These are phyloP conservation scores for Nebria brevicollis DNA, from an alignment of 2,888 invertebrate species.

Conservation along the genomic window DNA sequence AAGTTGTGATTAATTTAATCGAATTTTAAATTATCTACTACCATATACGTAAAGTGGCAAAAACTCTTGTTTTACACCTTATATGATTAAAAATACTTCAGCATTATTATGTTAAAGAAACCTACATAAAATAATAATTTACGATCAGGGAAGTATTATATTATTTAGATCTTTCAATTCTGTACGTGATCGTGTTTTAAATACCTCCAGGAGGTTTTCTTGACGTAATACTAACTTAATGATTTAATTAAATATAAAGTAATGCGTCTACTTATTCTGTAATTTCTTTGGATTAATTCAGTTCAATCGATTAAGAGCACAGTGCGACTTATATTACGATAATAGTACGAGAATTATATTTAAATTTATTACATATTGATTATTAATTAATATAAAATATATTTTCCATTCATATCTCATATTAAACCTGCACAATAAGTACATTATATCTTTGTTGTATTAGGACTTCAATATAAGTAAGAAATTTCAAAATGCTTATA, in stretches of 20 bases:
- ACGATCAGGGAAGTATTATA: conserved; percentile 34
- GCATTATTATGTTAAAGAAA: background rate
- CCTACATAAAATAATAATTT: conserved; percentile 17
- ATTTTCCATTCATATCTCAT: no score
- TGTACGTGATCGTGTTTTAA: background rate
- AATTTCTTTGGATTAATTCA: background rate
- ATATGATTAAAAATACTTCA: background rate
- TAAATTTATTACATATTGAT: background rate
- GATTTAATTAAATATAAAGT: conserved; percentile 10
- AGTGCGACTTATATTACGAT: background rate
- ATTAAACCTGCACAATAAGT: no score
- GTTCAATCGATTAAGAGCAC: background rate
- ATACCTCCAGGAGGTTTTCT: background rate
- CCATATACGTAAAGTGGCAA: background rate
- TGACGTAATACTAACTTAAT: conserved; percentile 6
- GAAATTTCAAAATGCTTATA: background rate
- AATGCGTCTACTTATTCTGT: conserved; percentile 5
- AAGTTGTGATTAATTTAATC: background rate
- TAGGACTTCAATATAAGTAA: no score
- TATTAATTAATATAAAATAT: no score
- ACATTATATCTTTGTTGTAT: no score
- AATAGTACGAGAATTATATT: background rate
- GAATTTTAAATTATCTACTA: background rate
- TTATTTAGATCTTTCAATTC: conserved; percentile 9
- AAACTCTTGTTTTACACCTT: background rate